Conservation (phyloP, 1,140 invertebrate genomes). For the Trachymyrmex cornetzi region DNA sequence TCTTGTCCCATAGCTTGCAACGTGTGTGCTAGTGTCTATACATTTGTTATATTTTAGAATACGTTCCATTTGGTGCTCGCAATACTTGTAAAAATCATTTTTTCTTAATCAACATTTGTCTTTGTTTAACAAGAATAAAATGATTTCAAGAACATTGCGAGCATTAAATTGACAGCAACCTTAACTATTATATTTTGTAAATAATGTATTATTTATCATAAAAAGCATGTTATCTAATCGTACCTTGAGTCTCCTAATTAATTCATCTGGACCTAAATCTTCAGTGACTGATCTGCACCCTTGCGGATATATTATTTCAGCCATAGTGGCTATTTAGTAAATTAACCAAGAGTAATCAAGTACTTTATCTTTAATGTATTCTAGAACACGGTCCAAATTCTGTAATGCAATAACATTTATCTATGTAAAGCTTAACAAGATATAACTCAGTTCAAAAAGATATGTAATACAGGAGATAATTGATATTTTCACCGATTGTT, state of each 20-base stretch:
- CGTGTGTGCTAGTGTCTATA: constrained; percentile 95
- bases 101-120: no score
- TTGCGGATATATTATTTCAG: constrained; percentile 94
- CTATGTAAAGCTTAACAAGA: background rate
- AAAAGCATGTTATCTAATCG: background rate
- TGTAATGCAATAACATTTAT: constrained; percentile 73
- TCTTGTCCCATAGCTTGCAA: constrained; percentile 98
- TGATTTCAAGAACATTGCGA: no score
- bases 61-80: no score
- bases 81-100: no score
- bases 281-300: constrained; percentile 96
- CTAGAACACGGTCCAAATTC: constrained; percentile 85
- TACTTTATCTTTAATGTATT: constrained; percentile 72
- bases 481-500: background rate
- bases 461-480: constrained; percentile 5
- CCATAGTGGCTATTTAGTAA: constrained; percentile 87
- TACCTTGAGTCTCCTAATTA: constrained; percentile 97
- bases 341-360: constrained; percentile 68
- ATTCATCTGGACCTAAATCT: constrained; percentile 97
- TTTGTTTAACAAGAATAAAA: no score
- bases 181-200: constrained; percentile 17
- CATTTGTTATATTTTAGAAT: constrained; percentile 24
- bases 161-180: no score
- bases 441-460: constrained; percentile 1
- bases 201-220: background rate